These are phyloP conservation scores for Corynorhinus townsendii DNA, from an alignment of 2,113 vertebrate genomes.

Conservation along the genomic window DNA sequence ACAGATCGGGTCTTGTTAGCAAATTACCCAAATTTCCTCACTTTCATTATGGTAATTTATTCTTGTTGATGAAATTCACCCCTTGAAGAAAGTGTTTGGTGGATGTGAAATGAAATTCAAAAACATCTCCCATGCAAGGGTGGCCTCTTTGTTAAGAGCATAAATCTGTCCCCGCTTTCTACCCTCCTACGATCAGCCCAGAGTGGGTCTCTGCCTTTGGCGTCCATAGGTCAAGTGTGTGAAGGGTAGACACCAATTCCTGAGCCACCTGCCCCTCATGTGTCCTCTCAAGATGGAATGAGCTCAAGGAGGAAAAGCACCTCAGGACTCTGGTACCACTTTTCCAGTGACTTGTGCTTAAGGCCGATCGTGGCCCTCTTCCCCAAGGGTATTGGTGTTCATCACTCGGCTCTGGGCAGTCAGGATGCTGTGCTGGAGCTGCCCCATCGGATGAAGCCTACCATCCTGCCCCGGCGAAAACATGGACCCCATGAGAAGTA, in stretches of 20 bases:
- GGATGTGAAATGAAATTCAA: background rate
- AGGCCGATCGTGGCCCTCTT: background rate
- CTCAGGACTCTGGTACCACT: too few relatives aligned
- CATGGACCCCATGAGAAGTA: background rate
- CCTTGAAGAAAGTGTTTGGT: constrained; percentile 37
- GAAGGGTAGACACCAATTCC: background rate
- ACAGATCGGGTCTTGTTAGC: constrained; percentile 70
- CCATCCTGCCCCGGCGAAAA: background rate
- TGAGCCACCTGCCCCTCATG: background rate
- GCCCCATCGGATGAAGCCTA: background rate
- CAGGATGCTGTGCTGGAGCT: background rate
- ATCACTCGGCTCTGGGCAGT: background rate
- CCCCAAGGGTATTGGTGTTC: too few relatives aligned
- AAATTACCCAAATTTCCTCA: constrained; percentile 63
- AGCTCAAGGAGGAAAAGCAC: background rate
- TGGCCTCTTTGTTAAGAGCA: background rate
- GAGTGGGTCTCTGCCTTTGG: background rate
- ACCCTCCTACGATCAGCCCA: rapidly evolving
- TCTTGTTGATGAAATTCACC: constrained; percentile 54
- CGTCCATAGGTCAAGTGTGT: background rate
- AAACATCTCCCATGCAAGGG: background rate
- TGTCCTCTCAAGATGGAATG: background rate
- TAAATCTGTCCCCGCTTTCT: background rate
- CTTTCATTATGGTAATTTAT: constrained; percentile 69
- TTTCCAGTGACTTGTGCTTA: background rate